Base-by-base conservation (phyloP, 1,140 invertebrate genomes). In the Ostrea denselamellosa region DNA sequence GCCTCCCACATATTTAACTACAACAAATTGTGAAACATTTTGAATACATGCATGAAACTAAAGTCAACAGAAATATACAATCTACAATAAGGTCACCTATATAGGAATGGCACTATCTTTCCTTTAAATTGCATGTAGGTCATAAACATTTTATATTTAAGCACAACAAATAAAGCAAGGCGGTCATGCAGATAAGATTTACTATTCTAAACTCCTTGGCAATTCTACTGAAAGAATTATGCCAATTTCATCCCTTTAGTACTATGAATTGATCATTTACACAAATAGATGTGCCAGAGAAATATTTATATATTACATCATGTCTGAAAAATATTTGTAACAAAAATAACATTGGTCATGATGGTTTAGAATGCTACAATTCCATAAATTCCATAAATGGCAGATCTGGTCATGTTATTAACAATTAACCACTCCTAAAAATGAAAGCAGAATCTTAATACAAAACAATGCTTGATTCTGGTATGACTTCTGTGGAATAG, bases 141-240 rank as follows among this genome's bases (percentile, higher is more conserved):
- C 68, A 71, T n/a, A 71, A 71, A 71, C 14, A 34, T 71, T 25
- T 71, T 34, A 71, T 25, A 44, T 71, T 28, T 71, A 71, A 25
- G 68, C 22, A 71, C 56, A 71, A 71, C 68, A 71, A 71, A 71
- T 34, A 28, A 71, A 71, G 25, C 25, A 12, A 71, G 22, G 22
- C 28, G 68, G 68, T 25, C 68, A 71, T n/a, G 9, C n/a, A 28
- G 68, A 71, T 71, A 71, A 71, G 68, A 71, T 71, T 71, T 71
- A 28, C 68, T 71, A 71, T 71, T 58, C 19, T 58, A 19, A 58
- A 58, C 34, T 44, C 34, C 34, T 44, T 1, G 34, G 34, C 34
- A 58, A 17, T 12, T 8, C 4, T 34, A 71, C 8, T 71, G 68
- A 71, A 25, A 71, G n/a, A 14, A 28, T 28, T 34, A 14, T 71